A percentile compares a stretch with the other conserved stretches of the same genome.
Evolutionary conservation across 2,797 vertebrate species (phyloP).

Genomic region (Phoxinus dragarum): DNA sequence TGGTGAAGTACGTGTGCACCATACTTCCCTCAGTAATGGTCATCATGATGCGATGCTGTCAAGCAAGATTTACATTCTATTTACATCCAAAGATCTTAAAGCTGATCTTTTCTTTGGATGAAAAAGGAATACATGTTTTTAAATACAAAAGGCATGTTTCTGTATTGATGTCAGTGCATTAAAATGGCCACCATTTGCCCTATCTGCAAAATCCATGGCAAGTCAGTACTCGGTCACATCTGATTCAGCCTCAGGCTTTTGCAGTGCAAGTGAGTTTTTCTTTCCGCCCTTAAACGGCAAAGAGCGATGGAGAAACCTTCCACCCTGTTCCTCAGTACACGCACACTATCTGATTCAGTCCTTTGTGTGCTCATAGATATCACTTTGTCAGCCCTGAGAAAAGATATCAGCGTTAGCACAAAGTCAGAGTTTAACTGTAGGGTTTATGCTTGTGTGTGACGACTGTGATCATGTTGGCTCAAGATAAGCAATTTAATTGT

Average conservation of each 20-base stretch:
- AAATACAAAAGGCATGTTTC: constrained; percentile 7
- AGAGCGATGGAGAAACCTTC: constrained; percentile 33
- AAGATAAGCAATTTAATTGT: constrained; percentile 3
- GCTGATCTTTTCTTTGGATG: no score
- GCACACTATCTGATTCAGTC: constrained; percentile 16
- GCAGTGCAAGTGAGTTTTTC: background rate
- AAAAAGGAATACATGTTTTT: background rate
- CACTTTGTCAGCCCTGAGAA: constrained; percentile 35
- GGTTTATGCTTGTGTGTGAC: background rate
- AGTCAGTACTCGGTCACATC: constrained; percentile 39
- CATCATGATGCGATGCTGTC: background rate
- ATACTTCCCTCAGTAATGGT: background rate
- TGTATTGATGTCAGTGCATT: constrained; percentile 28
- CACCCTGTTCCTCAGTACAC: constrained; percentile 15
- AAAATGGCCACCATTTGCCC: constrained; percentile 46
- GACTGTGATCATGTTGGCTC: background rate
- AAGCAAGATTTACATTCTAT: background rate
- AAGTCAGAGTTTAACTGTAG: constrained; percentile 47
- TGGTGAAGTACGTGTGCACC: constrained; percentile 1
- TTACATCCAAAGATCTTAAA: background rate
- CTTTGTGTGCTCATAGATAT: constrained; percentile 24
- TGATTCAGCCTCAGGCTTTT: constrained; percentile 42
- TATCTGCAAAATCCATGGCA: constrained; percentile 25
- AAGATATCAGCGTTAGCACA: constrained; percentile 24
- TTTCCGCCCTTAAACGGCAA: background rate